Evolutionary conservation across 2,888 invertebrate genomes (phyloP).

Genomic region (Xylocampa areola): DNA sequence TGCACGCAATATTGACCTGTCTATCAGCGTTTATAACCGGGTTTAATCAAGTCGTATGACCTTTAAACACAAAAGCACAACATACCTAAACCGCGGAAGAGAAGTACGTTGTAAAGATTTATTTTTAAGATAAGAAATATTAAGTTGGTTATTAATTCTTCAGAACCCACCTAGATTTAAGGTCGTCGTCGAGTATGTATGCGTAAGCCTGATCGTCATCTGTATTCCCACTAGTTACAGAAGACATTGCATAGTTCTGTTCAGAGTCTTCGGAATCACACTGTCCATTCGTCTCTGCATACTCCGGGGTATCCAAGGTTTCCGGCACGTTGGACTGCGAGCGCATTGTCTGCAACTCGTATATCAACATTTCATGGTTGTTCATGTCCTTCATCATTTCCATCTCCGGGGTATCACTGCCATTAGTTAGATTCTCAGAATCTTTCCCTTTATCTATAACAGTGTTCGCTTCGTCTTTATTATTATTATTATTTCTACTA

Average conservation of each 20-base stretch:
- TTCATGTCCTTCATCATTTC: slow-evolving; percentile 86
- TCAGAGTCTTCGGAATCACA: slow-evolving; percentile 84
- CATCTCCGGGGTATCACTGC: slow-evolving; percentile 73
- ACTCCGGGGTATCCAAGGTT: slow-evolving; percentile 65
- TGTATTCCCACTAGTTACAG: slow-evolving; percentile 78
- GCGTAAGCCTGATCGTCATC: slow-evolving; percentile 86
- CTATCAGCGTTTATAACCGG: slow-evolving; percentile 48
- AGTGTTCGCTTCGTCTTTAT: slow-evolving; percentile 81
- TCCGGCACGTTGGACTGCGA: slow-evolving; percentile 83
- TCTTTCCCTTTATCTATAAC: slow-evolving; percentile 87
- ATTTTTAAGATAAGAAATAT: slow-evolving; percentile 37
- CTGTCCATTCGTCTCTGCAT: slow-evolving; percentile 71
- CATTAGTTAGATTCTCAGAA: slow-evolving; percentile 71
- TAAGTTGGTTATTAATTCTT: slow-evolving; percentile 19
- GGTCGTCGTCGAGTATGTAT: slow-evolving; percentile 85
- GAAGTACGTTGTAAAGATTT: slow-evolving; percentile 30
- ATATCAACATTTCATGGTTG: slow-evolving; percentile 92
- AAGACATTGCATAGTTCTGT: slow-evolving; percentile 80
- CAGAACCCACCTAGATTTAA: slow-evolving; percentile 83
- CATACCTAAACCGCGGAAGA: slow-evolving; percentile 53
- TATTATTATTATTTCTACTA: slow-evolving; percentile 86
- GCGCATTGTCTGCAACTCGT: slow-evolving; percentile 92
- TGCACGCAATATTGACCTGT: slow-evolving; percentile 36
- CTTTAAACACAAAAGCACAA: slow-evolving; percentile 56
- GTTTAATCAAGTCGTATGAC: slow-evolving; percentile 54